Evolutionary conservation across 2,113 vertebrate species (phyloP).

Genomic region (Pluvianellus socialis): DNA sequence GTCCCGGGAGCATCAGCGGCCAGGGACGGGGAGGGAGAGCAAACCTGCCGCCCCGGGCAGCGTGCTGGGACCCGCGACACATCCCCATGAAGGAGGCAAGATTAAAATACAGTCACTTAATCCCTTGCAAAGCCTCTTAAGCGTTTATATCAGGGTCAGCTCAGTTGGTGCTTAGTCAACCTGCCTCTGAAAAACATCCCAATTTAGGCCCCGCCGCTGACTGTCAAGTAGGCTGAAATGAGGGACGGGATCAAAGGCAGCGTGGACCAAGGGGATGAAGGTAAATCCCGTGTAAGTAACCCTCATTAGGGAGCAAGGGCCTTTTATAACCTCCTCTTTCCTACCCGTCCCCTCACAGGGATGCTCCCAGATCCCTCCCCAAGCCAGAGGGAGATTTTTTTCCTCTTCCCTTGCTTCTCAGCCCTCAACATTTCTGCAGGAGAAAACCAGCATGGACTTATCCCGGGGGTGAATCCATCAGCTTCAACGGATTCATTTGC

Average conservation of each 20-base stretch:
- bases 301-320: neutral
- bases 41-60: neutral
- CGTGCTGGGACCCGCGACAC: neutral
- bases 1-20: neutral
- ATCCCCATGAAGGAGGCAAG: constrained; percentile 33
- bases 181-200: constrained; percentile 57
- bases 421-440: neutral
- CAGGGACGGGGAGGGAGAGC: neutral
- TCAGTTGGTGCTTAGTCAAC: constrained; percentile 57
- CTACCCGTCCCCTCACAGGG: neutral
- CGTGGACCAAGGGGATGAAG: neutral
- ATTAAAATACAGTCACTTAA: constrained; percentile 76
- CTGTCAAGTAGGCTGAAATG: constrained; percentile 22
- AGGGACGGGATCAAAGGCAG: neutral
- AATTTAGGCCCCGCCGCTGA: constrained; percentile 30
- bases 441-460: neutral
- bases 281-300: neutral
- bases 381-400: neutral
- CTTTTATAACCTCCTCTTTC: neutral
- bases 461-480: neutral
- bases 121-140: constrained; percentile 78
- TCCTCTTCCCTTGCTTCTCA: neutral
- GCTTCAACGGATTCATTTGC: neutral
- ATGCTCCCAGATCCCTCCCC: neutral
- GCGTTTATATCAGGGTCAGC: constrained; percentile 70